Conservation (phyloP, 2,797 vertebrate species). For the Pseudochirops cupreus region DNA sequence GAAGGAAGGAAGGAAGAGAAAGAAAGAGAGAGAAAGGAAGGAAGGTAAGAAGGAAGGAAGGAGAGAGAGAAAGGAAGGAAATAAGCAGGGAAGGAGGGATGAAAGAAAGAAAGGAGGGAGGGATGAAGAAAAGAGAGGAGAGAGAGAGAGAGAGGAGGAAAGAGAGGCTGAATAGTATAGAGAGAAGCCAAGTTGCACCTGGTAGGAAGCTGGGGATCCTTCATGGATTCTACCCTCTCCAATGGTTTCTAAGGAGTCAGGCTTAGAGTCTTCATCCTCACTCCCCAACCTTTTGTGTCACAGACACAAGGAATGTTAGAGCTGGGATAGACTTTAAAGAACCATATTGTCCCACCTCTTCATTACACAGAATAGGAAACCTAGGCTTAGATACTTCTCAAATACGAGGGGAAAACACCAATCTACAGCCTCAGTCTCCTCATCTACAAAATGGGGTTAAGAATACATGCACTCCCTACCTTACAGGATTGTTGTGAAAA, state of each 20-base stretch:
- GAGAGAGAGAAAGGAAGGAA: rapidly evolving
- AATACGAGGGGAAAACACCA: not conserved
- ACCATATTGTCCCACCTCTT: not conserved
- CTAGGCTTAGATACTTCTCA: not conserved
- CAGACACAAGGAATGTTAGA: not conserved
- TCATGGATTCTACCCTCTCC: not conserved
- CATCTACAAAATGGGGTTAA: not conserved
- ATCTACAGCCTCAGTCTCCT: not conserved
- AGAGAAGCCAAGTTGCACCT: not conserved
- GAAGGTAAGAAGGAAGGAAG: no score
- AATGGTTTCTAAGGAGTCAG: not conserved
- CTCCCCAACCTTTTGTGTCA: not conserved
- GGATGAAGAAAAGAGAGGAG: rapidly evolving
- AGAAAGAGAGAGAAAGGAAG: no score
- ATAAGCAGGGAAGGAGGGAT: rapidly evolving
- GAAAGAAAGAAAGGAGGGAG: rapidly evolving
- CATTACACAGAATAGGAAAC: not conserved
- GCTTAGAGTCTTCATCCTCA: not conserved
- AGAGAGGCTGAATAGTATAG: not conserved
- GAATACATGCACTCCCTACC: no score
- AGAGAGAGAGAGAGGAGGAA: no score
- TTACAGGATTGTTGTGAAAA: no score
- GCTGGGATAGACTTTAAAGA: not conserved
- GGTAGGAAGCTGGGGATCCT: not conserved
- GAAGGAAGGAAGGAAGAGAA: not conserved